Evolutionary conservation across 2,113 vertebrate species (phyloP).

Genomic region (Megalops atlanticus): DNA sequence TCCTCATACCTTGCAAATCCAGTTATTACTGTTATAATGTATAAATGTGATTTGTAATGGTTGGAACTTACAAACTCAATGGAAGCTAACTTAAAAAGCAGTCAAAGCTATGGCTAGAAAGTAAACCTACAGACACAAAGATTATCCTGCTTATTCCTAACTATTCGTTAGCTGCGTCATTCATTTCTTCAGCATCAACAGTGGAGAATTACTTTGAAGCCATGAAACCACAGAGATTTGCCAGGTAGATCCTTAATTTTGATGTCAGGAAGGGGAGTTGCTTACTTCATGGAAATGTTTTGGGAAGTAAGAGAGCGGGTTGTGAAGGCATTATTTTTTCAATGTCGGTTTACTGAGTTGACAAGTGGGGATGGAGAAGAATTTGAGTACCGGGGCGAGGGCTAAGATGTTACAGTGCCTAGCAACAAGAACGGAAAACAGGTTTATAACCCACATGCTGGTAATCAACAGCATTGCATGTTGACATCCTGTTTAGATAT

Average conservation of each 20-base stretch:
- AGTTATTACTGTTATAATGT: not conserved
- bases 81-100: conserved; percentile 1
- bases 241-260: not conserved
- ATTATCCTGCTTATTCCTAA: not conserved
- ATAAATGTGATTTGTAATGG: not conserved
- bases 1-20: not conserved
- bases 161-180: not conserved
- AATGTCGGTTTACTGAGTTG: too few relatives aligned
- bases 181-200: not conserved
- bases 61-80: not conserved
- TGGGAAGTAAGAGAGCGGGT: not conserved
- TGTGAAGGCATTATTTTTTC: too few relatives aligned
- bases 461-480: not conserved
- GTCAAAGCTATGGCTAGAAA: not conserved
- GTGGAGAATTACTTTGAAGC: not conserved
- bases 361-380: too few relatives aligned
- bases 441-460: not conserved
- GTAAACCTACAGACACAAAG: not conserved
- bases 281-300: not conserved
- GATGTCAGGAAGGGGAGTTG: not conserved
- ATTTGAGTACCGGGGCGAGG: too few relatives aligned
- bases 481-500: not conserved
- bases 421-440: not conserved
- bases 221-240: too few relatives aligned
- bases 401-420: not conserved